Base-by-base conservation (phyloP, 2,113 vertebrate genomes). In the Ailuropoda melanoleuca region DNA sequence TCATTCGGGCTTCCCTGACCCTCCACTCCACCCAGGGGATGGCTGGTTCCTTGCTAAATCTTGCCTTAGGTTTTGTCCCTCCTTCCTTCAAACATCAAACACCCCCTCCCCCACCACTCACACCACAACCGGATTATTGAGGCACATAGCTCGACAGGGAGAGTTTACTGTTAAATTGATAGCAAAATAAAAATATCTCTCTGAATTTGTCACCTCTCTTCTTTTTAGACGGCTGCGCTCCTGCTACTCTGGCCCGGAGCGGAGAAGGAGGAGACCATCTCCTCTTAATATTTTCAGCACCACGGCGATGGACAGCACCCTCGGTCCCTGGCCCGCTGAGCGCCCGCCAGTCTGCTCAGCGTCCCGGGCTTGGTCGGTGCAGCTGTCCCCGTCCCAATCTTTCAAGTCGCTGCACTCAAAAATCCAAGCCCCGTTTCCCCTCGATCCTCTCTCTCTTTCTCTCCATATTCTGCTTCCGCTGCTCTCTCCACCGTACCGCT, bases 291-390 rank as follows among this genome's bases (percentile, higher is more conserved):
- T 53, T 88, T 98, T 99, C 99, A 99, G 99, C 98, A 99, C 99
- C 98, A 97, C n/a, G 12, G 53, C 96, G 3, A 96, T 97, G 99
- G 99, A 99, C 98, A 99, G 98, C 98, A 97, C 95, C 98, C 98
- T 53, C 14, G 24, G 86, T 97, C 86, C 90, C 92, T 9, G 95
- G 56, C 94, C 91, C 24, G 81, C 97, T 56, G 81, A 82, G 94
- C 58, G 82, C 95, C 95, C 8, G 94, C 97, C 89, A 91, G 90
- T 95, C 88, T 39, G 88, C 93, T 93, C 84, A 82, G 84, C 88
- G 89, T 95, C 96, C 81, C 66, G 81, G 95, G 88, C 50, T 97
- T 29, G 15, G 90, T 62, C 8, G n/a, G 94, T 50, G 90, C 92
- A 56, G 80, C 88, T 26, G 82, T 98, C 56, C 96, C 85, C 72